phyloP scores from a whole-genome alignment of 2,113 vertebrate species.

The Pteropus alecto region DNA sequence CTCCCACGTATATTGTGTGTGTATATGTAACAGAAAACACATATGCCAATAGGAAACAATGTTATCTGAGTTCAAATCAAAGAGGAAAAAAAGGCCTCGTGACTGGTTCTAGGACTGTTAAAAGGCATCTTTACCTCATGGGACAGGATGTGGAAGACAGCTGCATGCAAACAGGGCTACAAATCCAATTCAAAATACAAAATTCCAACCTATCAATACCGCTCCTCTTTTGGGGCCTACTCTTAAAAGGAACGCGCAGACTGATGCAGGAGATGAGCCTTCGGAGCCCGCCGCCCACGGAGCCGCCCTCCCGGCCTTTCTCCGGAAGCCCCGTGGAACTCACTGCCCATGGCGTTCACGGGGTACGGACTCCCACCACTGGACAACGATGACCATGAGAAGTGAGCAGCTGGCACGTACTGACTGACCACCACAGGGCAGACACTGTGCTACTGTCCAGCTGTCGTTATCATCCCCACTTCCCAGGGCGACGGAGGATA shows the following conservation, averaged over 20 bases:
- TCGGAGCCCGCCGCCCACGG: accelerated
- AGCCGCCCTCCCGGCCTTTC: neutral
- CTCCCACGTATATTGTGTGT: neutral
- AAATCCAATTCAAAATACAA: neutral
- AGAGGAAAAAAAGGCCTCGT: neutral
- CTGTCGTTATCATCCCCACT: neutral
- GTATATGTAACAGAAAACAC: neutral
- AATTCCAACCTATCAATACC: neutral
- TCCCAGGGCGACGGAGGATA: neutral
- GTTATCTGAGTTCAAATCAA: neutral
- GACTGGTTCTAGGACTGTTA: neutral
- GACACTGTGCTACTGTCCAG: accelerated
- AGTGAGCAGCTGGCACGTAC: neutral
- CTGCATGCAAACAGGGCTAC: neutral
- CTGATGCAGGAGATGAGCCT: neutral
- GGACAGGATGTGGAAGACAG: too few species aligned
- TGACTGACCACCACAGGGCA: neutral
- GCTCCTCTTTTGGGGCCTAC: neutral
- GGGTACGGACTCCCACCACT: neutral
- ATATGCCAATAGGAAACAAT: neutral
- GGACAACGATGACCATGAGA: neutral
- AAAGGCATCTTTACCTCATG: neutral
- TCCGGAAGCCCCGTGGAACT: neutral
- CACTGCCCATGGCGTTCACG: accelerated
- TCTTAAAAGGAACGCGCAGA: neutral